A percentile compares a stretch with the other conserved stretches of the same genome.
Evolutionary conservation across 64 coral and sea anemone genomes (phyloP).

Genomic region (Pachyseris speciosa): DNA sequence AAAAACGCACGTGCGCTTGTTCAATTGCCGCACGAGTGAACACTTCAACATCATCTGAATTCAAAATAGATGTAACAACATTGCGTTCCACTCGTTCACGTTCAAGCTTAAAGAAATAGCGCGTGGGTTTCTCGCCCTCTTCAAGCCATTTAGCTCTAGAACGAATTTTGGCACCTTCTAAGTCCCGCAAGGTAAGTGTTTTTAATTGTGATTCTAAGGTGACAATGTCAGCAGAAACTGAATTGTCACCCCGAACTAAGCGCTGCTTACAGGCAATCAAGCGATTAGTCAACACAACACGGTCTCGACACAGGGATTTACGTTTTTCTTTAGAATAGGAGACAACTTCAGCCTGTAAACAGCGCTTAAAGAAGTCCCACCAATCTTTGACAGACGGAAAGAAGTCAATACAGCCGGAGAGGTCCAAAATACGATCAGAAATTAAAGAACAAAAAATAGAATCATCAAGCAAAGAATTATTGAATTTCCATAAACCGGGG

Average conservation of each 20-base stretch:
- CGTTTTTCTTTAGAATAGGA: neutral
- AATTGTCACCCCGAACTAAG: neutral
- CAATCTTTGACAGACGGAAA: neutral
- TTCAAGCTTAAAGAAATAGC: neutral
- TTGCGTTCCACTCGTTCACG: neutral
- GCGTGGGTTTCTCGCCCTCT: conserved; percentile 8
- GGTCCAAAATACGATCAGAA: neutral
- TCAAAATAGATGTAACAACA: neutral
- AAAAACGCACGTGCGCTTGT: neutral
- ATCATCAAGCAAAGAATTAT: neutral
- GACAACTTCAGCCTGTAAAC: neutral
- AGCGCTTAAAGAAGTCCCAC: neutral
- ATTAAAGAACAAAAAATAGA: neutral
- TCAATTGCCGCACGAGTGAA: neutral
- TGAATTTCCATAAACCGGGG: neutral
- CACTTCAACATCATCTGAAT: neutral
- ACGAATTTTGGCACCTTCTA: conserved; percentile 4
- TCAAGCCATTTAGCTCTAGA: conserved; percentile 38
- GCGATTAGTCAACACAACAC: neutral
- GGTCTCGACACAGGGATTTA: neutral
- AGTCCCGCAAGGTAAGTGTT: neutral
- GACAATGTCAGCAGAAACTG: neutral
- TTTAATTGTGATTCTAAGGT: neutral
- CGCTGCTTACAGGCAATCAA: neutral
- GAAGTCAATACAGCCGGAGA: too few species aligned